A percentile compares a stretch with the other conserved stretches of the same genome.
These are phyloP conservation scores for Phoebastria nigripes DNA, from an alignment of 2,797 vertebrate genomes.

Conservation along the genomic window DNA sequence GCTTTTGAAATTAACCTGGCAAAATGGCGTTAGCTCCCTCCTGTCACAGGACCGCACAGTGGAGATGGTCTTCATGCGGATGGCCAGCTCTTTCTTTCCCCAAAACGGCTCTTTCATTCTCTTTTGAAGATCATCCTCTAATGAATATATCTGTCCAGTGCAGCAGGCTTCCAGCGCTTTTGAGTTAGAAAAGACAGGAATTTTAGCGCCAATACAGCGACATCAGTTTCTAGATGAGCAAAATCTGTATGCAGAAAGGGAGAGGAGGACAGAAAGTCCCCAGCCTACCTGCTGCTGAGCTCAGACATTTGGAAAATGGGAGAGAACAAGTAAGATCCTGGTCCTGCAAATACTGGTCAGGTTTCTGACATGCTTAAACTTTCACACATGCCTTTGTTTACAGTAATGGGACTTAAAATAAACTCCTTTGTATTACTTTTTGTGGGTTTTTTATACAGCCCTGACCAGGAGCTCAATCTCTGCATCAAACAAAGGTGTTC, in stretches of 20 bases:
- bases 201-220: neutral
- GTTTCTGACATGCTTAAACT: neutral
- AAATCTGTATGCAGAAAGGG: neutral
- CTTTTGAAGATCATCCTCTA: neutral
- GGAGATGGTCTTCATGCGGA: neutral
- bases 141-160: fast-evolving
- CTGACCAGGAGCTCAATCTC: neutral
- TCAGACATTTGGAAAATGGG: neutral
- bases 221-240: neutral
- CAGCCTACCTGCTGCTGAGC: neutral
- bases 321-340: neutral
- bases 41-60: neutral
- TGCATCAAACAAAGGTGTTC: neutral
- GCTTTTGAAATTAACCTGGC: constrained; percentile 10
- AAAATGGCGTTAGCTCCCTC: neutral
- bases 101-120: neutral
- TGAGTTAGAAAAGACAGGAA: neutral
- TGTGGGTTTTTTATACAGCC: neutral
- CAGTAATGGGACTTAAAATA: neutral
- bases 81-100: neutral
- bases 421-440: neutral
- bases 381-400: neutral
- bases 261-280: neutral
- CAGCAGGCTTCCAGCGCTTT: neutral
- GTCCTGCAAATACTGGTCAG: neutral